Percentiles rank a stretch among this genome's conserved stretches.
These are phyloP conservation scores for Sebastes vulpes DNA, from an alignment of 2,797 vertebrate genomes.

Conservation along the genomic window DNA sequence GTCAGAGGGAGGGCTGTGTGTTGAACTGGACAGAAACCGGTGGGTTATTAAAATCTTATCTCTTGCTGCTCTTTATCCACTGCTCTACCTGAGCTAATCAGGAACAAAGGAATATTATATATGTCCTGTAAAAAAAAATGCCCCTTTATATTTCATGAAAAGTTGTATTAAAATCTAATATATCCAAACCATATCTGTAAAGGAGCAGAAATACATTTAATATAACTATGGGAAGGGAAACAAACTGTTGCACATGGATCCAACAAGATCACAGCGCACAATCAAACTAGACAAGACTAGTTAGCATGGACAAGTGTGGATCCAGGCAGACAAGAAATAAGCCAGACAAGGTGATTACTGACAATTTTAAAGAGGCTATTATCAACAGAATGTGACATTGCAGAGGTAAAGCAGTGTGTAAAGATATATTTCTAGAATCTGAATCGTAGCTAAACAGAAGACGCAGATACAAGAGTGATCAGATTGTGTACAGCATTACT, in stretches of 20 bases:
- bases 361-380: not conserved
- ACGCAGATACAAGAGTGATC: not conserved
- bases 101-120: not conserved
- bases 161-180: not conserved
- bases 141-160: not conserved
- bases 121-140: not conserved
- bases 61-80: not conserved
- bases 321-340: not conserved
- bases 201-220: not conserved
- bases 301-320: not conserved
- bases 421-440: not conserved
- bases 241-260: not conserved
- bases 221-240: not conserved
- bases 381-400: not conserved
- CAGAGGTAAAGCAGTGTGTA: not conserved
- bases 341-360: not conserved
- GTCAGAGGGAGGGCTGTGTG: conserved; percentile 22
- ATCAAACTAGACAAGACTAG: not conserved
- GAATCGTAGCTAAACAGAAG: fast-evolving
- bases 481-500: too few species aligned
- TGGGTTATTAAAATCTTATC: conserved; percentile 22
- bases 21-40: conserved; percentile 17
- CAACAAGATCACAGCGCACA: not conserved
- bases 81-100: not conserved
- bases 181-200: not conserved